A percentile compares a stretch with the other conserved stretches of the same genome.
Conservation (phyloP, 1,140 invertebrate genomes). For the Sogatella furcifera region DNA sequence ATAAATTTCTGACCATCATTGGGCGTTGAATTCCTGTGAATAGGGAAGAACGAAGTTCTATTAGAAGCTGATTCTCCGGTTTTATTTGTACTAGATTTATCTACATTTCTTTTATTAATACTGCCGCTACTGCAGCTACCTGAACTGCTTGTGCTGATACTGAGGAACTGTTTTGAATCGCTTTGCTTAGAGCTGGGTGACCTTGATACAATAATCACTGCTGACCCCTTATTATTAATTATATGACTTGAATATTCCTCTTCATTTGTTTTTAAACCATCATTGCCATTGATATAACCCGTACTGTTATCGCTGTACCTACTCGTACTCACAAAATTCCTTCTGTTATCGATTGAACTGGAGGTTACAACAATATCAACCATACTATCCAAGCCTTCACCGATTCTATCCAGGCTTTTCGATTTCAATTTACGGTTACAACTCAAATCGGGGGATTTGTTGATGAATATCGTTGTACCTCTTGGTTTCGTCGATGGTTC, state of each 20-base stretch:
- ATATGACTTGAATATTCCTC: neutral
- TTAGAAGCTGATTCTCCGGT: conserved; percentile 4
- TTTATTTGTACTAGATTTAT: neutral
- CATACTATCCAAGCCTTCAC: conserved; percentile 59
- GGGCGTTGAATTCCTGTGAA: conserved; percentile 6
- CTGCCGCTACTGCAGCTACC: neutral
- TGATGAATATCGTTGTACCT: conserved; percentile 21
- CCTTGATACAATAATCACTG: conserved; percentile 19
- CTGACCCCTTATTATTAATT: conserved; percentile 3
- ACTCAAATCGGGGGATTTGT: conserved; percentile 16
- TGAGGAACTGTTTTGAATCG: neutral
- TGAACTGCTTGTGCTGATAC: neutral
- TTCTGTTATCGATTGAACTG: no score
- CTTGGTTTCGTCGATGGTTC: conserved; percentile 3
- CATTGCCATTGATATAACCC: conserved; percentile 9
- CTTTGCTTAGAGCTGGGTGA: conserved; percentile 3
- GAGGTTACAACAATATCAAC: conserved; percentile 53
- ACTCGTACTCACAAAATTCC: no score
- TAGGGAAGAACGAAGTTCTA: conserved; percentile 16
- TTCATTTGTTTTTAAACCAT: neutral
- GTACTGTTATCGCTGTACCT: conserved; percentile 31
- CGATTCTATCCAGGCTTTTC: conserved; percentile 65
- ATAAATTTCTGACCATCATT: conserved; percentile 8
- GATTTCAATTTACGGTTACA: conserved; percentile 42
- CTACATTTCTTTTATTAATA: no score